These are phyloP conservation scores for Cacatua alba DNA, from an alignment of 2,113 vertebrate species.

Conservation along the genomic window DNA sequence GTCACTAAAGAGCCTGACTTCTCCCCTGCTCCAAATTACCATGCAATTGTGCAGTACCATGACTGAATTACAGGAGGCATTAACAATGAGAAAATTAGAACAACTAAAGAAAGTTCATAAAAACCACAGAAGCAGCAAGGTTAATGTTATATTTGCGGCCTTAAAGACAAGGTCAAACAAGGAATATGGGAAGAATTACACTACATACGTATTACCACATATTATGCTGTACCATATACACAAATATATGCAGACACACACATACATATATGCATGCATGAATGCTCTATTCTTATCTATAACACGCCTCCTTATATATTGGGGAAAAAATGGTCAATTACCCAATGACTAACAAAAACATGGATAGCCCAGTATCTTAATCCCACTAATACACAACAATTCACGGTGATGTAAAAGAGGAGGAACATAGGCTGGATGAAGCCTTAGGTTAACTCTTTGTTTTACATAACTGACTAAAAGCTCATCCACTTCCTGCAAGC, in stretches of 20 bases:
- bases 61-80: background rate
- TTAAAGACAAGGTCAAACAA: background rate
- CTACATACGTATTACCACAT: background rate
- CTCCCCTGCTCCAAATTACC: constrained; percentile 47
- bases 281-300: background rate
- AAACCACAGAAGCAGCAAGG: constrained; percentile 11
- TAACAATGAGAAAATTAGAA: constrained; percentile 27
- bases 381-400: background rate
- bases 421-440: background rate
- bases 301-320: background rate
- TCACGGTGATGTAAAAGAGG: background rate
- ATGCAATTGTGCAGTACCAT: background rate
- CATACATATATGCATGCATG: fast-evolving
- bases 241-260: background rate
- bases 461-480: background rate
- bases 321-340: background rate
- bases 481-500: background rate
- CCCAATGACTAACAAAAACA: background rate
- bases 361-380: background rate
- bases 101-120: background rate
- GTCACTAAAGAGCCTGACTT: constrained; percentile 49
- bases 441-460: background rate
- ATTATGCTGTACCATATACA: background rate
- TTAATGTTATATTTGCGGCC: constrained; percentile 18
- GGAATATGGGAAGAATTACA: background rate